Evolutionary conservation across 2,113 vertebrate genomes (phyloP).

Genomic region (Dicerorhinus sumatrensis): DNA sequence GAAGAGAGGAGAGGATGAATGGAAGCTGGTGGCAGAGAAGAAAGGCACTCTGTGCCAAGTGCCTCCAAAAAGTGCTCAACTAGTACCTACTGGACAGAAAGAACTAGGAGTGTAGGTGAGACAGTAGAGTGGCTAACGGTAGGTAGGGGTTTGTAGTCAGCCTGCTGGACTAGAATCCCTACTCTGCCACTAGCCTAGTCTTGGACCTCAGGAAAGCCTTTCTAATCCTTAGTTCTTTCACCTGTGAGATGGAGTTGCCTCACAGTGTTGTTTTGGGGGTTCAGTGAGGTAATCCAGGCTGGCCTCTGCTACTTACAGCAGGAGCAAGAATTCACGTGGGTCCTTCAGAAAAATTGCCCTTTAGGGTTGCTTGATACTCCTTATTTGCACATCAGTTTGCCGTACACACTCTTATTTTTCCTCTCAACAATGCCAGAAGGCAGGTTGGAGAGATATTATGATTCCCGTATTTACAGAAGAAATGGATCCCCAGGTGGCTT

Average conservation of each 20-base stretch:
- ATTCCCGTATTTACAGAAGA: background rate
- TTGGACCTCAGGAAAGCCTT: background rate
- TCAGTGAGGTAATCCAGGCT: background rate
- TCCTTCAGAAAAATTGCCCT: background rate
- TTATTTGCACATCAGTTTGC: background rate
- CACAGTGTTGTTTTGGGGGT: background rate
- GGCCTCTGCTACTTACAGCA: background rate
- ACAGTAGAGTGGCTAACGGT: background rate
- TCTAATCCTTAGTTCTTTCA: background rate
- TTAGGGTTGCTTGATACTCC: background rate
- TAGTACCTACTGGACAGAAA: background rate
- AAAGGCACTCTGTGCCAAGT: background rate
- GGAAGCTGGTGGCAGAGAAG: background rate
- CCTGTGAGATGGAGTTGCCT: background rate
- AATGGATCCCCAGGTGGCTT: background rate
- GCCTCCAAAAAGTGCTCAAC: background rate
- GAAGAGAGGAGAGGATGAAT: background rate
- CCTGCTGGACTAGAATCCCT: background rate
- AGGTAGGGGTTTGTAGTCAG: background rate
- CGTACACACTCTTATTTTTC: background rate
- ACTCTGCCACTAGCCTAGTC: background rate
- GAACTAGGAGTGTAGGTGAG: fast-evolving
- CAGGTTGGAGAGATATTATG: background rate
- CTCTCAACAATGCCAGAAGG: background rate
- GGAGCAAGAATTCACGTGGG: background rate